phyloP scores from a whole-genome alignment of 2,888 invertebrate genomes.

The Phaonia tiefii region DNA sequence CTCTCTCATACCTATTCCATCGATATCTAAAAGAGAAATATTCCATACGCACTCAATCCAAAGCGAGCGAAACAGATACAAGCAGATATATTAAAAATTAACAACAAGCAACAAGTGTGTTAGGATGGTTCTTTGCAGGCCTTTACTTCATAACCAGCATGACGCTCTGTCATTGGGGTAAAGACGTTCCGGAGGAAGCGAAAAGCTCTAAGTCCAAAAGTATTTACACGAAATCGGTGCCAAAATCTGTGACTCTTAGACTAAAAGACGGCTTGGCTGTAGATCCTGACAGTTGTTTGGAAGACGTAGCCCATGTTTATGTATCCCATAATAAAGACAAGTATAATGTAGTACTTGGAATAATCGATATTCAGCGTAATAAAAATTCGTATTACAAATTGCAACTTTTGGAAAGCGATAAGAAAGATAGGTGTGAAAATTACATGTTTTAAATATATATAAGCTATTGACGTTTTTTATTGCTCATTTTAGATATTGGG shows the following conservation, averaged over 20 bases:
- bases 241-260: constrained; percentile 85
- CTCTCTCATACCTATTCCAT: no score
- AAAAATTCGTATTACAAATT: constrained; percentile 98
- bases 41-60: no score
- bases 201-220: constrained; percentile 85
- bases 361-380: constrained; percentile 91
- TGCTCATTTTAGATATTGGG: constrained; percentile 84
- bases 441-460: no score
- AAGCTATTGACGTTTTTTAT: no score
- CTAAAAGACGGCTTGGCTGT: constrained; percentile 93
- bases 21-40: no score
- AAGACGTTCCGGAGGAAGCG: constrained; percentile 83
- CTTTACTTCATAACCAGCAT: constrained; percentile 87
- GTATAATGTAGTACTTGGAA: constrained; percentile 90
- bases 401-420: constrained; percentile 91
- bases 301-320: constrained; percentile 86
- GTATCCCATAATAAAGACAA: constrained; percentile 81
- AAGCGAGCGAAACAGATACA: no score
- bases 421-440: constrained; percentile 82
- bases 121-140: no score
- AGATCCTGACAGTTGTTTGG: constrained; percentile 93
- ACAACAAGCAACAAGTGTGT: no score
- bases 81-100: no score
- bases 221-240: constrained; percentile 82
- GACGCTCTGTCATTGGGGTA: constrained; percentile 91